Conservation (phyloP, 1,140 invertebrate genomes). For the Eupeodes corollae region DNA sequence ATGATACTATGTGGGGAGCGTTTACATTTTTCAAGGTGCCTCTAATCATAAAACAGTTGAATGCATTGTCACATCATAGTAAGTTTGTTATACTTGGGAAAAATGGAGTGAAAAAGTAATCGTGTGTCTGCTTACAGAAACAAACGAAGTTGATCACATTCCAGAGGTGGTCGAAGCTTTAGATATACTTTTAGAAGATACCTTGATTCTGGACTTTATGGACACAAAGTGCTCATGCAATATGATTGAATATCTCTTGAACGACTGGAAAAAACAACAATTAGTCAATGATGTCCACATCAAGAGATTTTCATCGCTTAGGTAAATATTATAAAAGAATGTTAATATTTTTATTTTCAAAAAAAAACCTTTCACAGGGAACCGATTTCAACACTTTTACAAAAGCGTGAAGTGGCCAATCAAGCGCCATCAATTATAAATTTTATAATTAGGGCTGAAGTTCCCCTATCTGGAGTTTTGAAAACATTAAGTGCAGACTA, state of each 20-base stretch:
- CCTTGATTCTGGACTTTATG: conserved; percentile 74
- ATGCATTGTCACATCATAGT: conserved; percentile 39
- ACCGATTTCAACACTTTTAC: conserved; percentile 26
- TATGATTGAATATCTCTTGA: conserved; percentile 69
- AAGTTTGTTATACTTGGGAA: neutral
- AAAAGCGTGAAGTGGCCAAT: conserved; percentile 52
- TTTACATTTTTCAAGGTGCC: conserved; percentile 88
- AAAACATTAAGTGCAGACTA: conserved; percentile 74
- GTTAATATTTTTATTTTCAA: neutral
- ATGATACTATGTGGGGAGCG: conserved; percentile 81
- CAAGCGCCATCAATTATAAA: conserved; percentile 54
- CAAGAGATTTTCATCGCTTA: conserved; percentile 53
- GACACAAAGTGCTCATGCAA: conserved; percentile 82
- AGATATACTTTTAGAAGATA: conserved; percentile 68
- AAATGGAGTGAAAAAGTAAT: neutral
- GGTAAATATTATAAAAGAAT: conserved; percentile 43
- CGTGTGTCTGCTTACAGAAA: conserved; percentile 11
- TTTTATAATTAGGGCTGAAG: conserved; percentile 77
- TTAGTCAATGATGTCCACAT: conserved; percentile 70
- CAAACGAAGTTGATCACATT: conserved; percentile 42
- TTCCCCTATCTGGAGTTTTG: conserved; percentile 73
- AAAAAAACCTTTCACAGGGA: conserved; percentile 12
- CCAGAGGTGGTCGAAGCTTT: conserved; percentile 70
- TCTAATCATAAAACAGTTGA: conserved; percentile 60
- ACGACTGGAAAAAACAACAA: conserved; percentile 66